Base-by-base conservation (phyloP, 2,797 vertebrate species). In the Neostethus bicornis region DNA sequence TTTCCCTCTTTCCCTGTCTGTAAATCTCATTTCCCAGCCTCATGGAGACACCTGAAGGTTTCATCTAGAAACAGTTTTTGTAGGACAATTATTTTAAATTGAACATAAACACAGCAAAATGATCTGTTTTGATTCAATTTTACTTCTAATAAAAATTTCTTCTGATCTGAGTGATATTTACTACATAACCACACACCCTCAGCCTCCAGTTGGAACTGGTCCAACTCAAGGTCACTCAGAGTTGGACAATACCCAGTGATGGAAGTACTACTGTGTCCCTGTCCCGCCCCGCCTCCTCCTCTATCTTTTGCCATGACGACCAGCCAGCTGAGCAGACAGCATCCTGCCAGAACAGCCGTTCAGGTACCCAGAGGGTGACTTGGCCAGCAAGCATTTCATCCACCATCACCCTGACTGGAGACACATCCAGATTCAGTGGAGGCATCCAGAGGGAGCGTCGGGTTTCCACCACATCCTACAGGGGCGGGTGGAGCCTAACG, bases 221-320 rank as follows among this genome's bases (percentile, higher is more conserved):
- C 80, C 64, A 66, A 70, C 70, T 73, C 87, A 89, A 90, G 87
- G 89, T 92, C 88, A 87, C 68, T 75, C 73, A 84, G 78, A 86
- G 77, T 80, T 90, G 90, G 89, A 83, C 28, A 61, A 72, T 12
- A 19, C 79, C 84, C 87, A 89, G 75, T 57, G 25, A 79, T 50
- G 63, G 52, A 62, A 64, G 49, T 51, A 35, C 74, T 68, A 8
- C 53, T 25, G 43, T 59, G 67, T 56, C 60, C 66, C 70, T 64
- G 35, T 57, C 16, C 35, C 13, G 49, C 60, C 66, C 70, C 66
- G 35, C 57, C 13, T 23, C 13, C 73, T 61, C 85, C 61, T 47
- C 47, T 60, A 47, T 56, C 79, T 65, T 34, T 70, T 55, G 13
- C 75, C 66, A 73, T 64, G 52, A 81, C 75, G 57, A 63, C 52